Evolutionary conservation across 2,888 invertebrate genomes (phyloP).

Genomic region (Cephus pulcher): DNA sequence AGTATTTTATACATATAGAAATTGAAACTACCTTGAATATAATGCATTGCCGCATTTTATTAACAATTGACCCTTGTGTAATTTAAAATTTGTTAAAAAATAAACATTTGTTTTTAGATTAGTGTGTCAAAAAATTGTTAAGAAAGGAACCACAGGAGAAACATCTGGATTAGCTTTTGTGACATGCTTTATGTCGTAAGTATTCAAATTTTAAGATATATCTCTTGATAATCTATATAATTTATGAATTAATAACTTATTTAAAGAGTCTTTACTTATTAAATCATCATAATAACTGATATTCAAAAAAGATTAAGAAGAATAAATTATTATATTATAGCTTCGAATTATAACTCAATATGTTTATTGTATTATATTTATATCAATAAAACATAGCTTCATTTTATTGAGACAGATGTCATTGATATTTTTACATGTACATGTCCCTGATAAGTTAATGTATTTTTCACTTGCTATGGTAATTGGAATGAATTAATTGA

Average conservation of each 20-base stretch:
- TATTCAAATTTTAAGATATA: slow-evolving; percentile 36
- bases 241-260: background rate
- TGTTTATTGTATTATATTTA: background rate
- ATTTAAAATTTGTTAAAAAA: background rate
- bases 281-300: no score
- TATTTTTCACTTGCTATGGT: background rate
- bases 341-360: background rate
- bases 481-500: background rate
- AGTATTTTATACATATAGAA: slow-evolving; percentile 64
- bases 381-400: background rate
- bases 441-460: background rate
- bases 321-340: background rate
- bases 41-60: slow-evolving; percentile 2
- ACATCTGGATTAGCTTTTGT: slow-evolving; percentile 82
- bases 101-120: slow-evolving; percentile 70
- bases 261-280: no score
- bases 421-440: background rate
- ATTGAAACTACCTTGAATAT: background rate
- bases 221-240: background rate
- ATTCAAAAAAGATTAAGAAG: background rate
- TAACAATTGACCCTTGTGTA: background rate
- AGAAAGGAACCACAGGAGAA: slow-evolving; percentile 81
- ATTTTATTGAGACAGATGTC: background rate
- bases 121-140: slow-evolving; percentile 81
- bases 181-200: slow-evolving; percentile 81